Conservation (phyloP, 1,140 invertebrate species). For the Eciton burchellii region DNA sequence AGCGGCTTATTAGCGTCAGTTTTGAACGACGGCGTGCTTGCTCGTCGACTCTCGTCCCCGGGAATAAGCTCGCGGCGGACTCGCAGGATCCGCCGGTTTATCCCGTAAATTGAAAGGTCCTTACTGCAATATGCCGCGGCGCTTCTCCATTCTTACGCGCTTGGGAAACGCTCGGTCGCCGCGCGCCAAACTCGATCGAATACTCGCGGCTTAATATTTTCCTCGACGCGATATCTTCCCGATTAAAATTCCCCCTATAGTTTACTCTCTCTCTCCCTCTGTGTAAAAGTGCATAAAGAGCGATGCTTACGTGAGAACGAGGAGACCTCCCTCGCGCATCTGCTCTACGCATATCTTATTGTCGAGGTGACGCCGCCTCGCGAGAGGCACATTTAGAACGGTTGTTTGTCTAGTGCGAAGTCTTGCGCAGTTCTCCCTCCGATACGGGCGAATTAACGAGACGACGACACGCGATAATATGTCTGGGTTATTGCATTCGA, state of each 20-base stretch:
- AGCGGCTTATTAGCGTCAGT: slow-evolving; percentile 41
- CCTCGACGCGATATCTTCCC: too few species aligned
- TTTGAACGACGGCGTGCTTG: slow-evolving; percentile 40
- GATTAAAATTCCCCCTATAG: too few species aligned
- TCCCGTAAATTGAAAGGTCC: slow-evolving; percentile 1
- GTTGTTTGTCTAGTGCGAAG: slow-evolving; percentile 36
- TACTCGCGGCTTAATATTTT: too few species aligned
- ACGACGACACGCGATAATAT: slow-evolving; percentile 55
- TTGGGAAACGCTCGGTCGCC: neutral
- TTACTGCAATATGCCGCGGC: neutral
- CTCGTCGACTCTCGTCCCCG: neutral
- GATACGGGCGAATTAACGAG: slow-evolving; percentile 46
- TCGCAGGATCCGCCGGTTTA: slow-evolving; percentile 14
- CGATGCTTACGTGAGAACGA: too few species aligned
- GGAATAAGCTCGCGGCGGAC: neutral
- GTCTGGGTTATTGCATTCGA: slow-evolving; percentile 52
- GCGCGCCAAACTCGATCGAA: neutral
- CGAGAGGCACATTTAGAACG: slow-evolving; percentile 38
- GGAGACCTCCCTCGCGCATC: too few species aligned
- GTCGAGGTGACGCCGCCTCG: neutral
- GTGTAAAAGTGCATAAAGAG: too few species aligned
- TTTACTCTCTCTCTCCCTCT: too few species aligned
- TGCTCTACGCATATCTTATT: too few species aligned
- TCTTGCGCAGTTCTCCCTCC: slow-evolving; percentile 47
- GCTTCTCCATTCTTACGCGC: neutral